Evolutionary conservation across 2,113 vertebrate species (phyloP).

Genomic region (Aegithalos caudatus): DNA sequence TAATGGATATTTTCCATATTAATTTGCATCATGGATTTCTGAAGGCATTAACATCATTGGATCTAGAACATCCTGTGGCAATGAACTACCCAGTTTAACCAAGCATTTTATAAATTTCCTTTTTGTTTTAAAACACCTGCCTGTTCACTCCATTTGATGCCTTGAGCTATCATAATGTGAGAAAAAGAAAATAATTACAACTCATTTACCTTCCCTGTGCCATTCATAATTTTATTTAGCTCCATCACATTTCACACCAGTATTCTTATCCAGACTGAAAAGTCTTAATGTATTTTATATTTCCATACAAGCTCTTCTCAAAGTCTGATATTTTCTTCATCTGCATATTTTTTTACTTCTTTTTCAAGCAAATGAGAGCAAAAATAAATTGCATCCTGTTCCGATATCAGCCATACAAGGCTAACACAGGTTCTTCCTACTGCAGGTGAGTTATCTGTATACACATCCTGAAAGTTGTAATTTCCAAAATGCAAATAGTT

Average conservation of each 20-base stretch:
- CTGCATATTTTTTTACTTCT: fast-evolving
- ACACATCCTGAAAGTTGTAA: not conserved
- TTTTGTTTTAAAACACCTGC: not conserved
- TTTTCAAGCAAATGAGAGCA: not conserved
- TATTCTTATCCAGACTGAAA: not conserved
- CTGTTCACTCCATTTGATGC: not conserved
- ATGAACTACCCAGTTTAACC: not conserved
- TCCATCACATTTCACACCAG: not conserved
- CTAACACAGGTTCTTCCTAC: not conserved
- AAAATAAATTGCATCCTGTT: not conserved
- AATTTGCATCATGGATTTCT: not conserved
- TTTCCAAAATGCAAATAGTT: not conserved
- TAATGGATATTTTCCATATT: not conserved
- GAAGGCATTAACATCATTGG: not conserved
- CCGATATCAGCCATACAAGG: not conserved
- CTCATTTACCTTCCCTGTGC: not conserved
- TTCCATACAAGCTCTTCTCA: not conserved
- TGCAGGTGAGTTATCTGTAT: not conserved
- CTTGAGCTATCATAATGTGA: not conserved
- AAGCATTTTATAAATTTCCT: not conserved
- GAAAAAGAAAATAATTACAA: not conserved
- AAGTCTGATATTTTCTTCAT: not conserved
- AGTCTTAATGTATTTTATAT: not conserved
- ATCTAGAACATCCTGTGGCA: not conserved
- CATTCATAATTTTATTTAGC: not conserved